Percentiles rank a stretch among this genome's conserved stretches.
Evolutionary conservation across 2,797 vertebrate genomes (phyloP).

Genomic region (Tauraco hartlaubi): DNA sequence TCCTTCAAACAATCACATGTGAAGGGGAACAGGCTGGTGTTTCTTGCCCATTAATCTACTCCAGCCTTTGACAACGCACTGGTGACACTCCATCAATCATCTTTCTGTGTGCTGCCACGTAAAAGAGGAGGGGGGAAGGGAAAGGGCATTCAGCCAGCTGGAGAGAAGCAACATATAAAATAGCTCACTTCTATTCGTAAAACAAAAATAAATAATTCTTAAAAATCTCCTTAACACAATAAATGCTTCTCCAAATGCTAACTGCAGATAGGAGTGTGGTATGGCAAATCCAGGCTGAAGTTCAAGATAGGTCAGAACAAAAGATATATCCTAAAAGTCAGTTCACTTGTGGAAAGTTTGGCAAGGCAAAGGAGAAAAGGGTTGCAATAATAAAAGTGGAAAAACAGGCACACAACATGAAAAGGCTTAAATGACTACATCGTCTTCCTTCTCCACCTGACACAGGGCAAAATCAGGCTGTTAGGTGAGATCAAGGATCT

Average conservation of each 20-base stretch:
- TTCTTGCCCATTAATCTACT: slow-evolving; percentile 68
- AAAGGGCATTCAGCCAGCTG: slow-evolving; percentile 59
- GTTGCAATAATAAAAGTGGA: background rate
- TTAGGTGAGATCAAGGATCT: background rate
- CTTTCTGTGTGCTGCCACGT: background rate
- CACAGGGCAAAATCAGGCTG: background rate
- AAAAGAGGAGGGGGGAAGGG: slow-evolving; percentile 40
- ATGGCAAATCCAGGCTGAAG: background rate
- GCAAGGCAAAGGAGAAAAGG: background rate
- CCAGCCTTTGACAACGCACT: slow-evolving; percentile 54
- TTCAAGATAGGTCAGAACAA: background rate
- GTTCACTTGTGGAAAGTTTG: background rate
- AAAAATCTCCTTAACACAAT: background rate
- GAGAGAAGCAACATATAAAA: slow-evolving; percentile 35
- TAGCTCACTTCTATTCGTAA: background rate
- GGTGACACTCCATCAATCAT: slow-evolving; percentile 64
- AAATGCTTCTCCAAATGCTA: background rate
- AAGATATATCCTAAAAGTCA: background rate
- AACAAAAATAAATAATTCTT: background rate
- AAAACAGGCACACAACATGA: background rate
- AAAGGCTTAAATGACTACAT: background rate
- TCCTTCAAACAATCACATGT: slow-evolving; percentile 51
- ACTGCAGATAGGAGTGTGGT: background rate
- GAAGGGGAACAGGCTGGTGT: slow-evolving; percentile 46
- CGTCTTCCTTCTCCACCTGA: background rate